phyloP scores from a whole-genome alignment of 2,113 vertebrate genomes.

The Aythya baeri region DNA sequence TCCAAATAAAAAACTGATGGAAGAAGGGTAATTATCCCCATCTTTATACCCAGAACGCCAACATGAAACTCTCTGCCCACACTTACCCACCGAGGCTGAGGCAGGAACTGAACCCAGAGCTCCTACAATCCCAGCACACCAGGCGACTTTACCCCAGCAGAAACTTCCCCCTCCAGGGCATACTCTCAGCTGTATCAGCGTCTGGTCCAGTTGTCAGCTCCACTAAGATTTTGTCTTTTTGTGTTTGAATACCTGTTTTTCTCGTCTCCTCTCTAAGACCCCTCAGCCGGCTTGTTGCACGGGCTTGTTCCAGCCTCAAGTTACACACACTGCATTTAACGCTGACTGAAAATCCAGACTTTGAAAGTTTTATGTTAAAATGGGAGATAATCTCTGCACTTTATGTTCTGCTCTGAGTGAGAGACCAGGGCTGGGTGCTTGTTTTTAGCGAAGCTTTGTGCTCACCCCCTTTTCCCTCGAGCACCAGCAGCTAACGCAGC shows the following conservation, averaged over 20 bases:
- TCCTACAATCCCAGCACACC: background rate
- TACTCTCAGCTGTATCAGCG: background rate
- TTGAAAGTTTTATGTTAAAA: background rate
- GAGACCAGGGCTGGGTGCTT: background rate
- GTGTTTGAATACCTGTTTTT: background rate
- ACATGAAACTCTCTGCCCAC: background rate
- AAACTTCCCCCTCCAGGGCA: background rate
- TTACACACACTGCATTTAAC: background rate
- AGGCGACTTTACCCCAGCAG: background rate
- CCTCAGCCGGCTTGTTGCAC: background rate
- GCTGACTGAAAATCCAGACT: background rate
- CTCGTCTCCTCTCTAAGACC: background rate
- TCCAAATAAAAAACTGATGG: background rate
- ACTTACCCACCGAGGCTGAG: background rate
- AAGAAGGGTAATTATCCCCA: background rate
- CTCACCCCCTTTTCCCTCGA: background rate
- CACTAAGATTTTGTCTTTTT: background rate
- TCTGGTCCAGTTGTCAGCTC: background rate
- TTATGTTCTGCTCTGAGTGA: fast-evolving
- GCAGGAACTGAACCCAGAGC: background rate
- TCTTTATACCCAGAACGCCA: background rate
- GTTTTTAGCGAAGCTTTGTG: background rate
- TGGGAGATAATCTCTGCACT: background rate
- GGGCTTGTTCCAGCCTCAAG: background rate
- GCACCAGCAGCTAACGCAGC: background rate